These are phyloP conservation scores for Microcebus jonahi DNA, from an alignment of 2,113 vertebrate genomes.

Conservation along the genomic window DNA sequence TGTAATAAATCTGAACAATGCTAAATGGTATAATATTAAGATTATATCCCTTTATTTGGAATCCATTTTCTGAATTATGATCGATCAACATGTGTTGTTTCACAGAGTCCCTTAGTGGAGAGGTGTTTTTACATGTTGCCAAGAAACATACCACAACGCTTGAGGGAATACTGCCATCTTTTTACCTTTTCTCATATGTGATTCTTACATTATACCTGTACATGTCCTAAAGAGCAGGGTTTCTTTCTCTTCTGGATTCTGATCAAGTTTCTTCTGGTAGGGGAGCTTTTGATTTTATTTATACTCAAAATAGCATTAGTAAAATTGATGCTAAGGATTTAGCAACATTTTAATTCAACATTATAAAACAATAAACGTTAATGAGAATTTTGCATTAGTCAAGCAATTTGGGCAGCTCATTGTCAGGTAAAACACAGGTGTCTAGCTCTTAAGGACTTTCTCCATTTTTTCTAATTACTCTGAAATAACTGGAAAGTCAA, in stretches of 20 bases:
- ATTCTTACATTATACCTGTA: background rate
- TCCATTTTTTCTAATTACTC: background rate
- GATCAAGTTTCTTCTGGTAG: background rate
- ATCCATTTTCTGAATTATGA: background rate
- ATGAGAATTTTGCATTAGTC: background rate
- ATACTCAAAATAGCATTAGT: background rate
- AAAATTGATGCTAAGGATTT: background rate
- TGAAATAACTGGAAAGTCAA: background rate
- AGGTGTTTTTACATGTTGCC: constrained; percentile 38
- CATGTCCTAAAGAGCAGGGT: background rate
- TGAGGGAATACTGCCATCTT: background rate
- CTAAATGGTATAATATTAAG: background rate
- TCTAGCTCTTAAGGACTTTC: background rate
- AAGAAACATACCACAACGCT: background rate
- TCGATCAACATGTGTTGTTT: background rate
- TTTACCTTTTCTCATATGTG: background rate
- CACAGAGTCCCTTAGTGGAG: background rate
- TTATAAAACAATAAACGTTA: background rate
- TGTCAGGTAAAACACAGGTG: background rate
- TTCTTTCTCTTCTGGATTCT: background rate
- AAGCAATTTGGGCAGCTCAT: background rate
- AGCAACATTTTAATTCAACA: background rate
- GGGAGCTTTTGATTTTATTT: background rate
- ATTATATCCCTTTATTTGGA: background rate
- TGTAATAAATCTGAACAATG: background rate